phyloP scores from a whole-genome alignment of 37 sponge, comb jelly and placozoan genomes.

The Amphimedon queenslandica region DNA sequence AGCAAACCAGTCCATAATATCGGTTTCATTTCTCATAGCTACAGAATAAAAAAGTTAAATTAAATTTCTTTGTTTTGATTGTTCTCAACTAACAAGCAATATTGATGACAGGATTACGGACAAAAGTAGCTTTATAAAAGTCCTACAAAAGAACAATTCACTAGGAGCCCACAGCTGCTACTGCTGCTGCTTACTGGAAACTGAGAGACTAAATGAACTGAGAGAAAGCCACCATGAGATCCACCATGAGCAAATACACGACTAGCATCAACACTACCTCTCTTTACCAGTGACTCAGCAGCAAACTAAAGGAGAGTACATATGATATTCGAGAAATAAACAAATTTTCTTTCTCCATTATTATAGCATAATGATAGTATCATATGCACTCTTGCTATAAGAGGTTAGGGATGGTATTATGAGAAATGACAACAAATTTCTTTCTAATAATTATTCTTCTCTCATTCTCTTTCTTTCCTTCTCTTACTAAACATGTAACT shows the following conservation, averaged over 20 bases:
- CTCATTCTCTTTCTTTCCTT: too few species aligned
- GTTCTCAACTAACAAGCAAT: constrained; percentile 70
- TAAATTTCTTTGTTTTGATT: too few species aligned
- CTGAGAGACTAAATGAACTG: constrained; percentile 87
- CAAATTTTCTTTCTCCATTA: background rate
- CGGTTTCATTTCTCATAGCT: constrained; percentile 62
- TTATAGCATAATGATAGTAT: too few species aligned
- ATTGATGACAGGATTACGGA: constrained; percentile 89
- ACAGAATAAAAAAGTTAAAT: background rate
- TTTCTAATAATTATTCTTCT: too few species aligned
- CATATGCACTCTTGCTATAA: too few species aligned
- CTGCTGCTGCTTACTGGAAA: constrained; percentile 76
- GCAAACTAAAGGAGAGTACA: constrained; percentile 51
- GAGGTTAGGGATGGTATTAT: too few species aligned
- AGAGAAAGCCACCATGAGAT: constrained; percentile 96
- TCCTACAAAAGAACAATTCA: constrained; percentile 36
- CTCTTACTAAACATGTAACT: too few species aligned
- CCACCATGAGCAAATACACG: constrained; percentile 86
- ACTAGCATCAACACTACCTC: constrained; percentile 43
- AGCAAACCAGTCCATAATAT: constrained; percentile 93
- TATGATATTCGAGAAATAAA: too few species aligned
- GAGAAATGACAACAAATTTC: too few species aligned
- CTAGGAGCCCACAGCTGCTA: too few species aligned
- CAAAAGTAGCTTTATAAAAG: constrained; percentile 81
- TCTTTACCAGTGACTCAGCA: constrained; percentile 35